phyloP scores from a whole-genome alignment of 1,140 invertebrate species.

The roundworm (Caenorhabditis elegans) region WBcel235 BX284602.5:5955501-5956000 shows the following conservation, averaged over 20 bases:
- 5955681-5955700: constrained; percentile 35
- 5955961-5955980: constrained; percentile 11
- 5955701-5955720: constrained; percentile 61
- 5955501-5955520: too few species aligned
- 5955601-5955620: too few species aligned
- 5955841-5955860: constrained; percentile 7
- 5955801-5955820: background rate
- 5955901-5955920: background rate
- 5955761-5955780: too few species aligned
- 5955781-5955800: too few species aligned
- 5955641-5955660: constrained; percentile 57
- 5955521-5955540: too few species aligned
- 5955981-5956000: background rate
- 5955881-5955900: background rate
- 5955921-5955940: constrained; percentile 1
- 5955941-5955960: constrained; percentile 1
- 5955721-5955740: constrained; percentile 57
- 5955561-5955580: too few species aligned
- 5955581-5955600: too few species aligned
- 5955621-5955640: constrained; percentile 55
- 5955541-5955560: too few species aligned
- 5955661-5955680: constrained; percentile 58
- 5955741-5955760: too few species aligned
- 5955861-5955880: constrained; percentile 26
- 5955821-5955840: background rate